Base-by-base conservation (phyloP, 2,113 vertebrate species). In the Geococcyx californianus region DNA sequence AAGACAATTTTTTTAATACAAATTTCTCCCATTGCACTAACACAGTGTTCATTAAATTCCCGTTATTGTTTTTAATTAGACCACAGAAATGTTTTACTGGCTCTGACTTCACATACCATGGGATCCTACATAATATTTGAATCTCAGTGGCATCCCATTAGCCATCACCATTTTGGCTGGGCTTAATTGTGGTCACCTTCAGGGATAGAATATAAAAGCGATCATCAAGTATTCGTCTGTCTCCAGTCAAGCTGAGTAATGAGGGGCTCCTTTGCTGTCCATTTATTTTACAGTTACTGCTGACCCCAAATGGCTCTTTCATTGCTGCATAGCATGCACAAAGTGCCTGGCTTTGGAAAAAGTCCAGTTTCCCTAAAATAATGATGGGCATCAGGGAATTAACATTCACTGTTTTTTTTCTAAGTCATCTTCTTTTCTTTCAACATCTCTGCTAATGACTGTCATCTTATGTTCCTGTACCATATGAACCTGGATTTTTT, bases 171-270 rank as follows among this genome's bases (percentile, higher is more conserved):
- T 84, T 93, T 92, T 90, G 66, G 26, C 44, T 94, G n/a, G 34
- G 36, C 44, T 94, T 95, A 94, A 78, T 81, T 84, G 86, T 95
- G 80, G 60, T 93, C 80, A 95, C 64, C 86, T 96, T 93, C 3
- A 0, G 80, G 90, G 73, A 87, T 52, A 75, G 94, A 90, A 86
- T 78, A 44, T 81, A 92, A 89, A 90, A 90, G 60, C 36, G 52
- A 93, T 93, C 83, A 93, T 92, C 67, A 90, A 80, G 91, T 94
- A 80, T 85, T 94, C 68, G 70, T 84, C 89, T 90, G 80, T 70
- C 89, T 95, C 64, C 59, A 81, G 80, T 84, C 86, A 93, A 67
- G 86, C 91, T 90, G 93, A 95, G 52, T 94, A 94, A 97, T 78
- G 89, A 92, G 93, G 68, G 21, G 51, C 33, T 94, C 76, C 86